A percentile compares a stretch with the other conserved stretches of the same genome.
These are phyloP conservation scores for Lepidurus packardi DNA, from an alignment of 1,140 invertebrate genomes.

Conservation along the genomic window DNA sequence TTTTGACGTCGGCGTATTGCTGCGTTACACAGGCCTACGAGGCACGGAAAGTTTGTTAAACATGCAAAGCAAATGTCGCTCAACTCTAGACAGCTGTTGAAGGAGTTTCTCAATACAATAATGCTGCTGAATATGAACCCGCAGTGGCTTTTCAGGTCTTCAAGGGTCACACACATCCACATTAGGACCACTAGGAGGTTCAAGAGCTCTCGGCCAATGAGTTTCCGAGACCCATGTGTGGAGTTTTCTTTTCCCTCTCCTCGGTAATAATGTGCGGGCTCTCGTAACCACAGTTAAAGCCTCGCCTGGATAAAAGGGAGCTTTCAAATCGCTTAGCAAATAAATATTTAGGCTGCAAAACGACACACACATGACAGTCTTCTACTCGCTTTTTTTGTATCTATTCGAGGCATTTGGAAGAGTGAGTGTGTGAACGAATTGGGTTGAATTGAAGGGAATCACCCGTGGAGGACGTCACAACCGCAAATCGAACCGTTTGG, in stretches of 20 bases:
- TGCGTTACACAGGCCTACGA: not conserved
- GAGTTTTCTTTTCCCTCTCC: not conserved
- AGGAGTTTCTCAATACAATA: not conserved
- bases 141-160: not conserved
- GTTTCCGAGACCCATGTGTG: not conserved
- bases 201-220: not conserved
- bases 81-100: constrained; percentile 9
- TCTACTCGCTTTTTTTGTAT: too few relatives aligned
- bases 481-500: constrained; percentile 1
- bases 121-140: not conserved
- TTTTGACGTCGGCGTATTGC: too few relatives aligned
- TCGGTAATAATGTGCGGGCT: constrained; percentile 3
- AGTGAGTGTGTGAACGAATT: constrained; percentile 7
- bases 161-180: not conserved
- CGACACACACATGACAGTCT: not conserved
- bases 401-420: not conserved
- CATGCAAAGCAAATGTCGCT: not conserved
- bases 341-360: constrained; percentile 17
- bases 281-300: not conserved
- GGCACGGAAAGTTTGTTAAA: not conserved
- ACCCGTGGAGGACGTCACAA: not conserved
- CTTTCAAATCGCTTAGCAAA: constrained; percentile 6
- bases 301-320: not conserved
- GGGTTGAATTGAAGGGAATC: not conserved
- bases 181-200: not conserved